Conservation (phyloP, 2,797 vertebrate species). For the Clarias platycephalus region DNA sequence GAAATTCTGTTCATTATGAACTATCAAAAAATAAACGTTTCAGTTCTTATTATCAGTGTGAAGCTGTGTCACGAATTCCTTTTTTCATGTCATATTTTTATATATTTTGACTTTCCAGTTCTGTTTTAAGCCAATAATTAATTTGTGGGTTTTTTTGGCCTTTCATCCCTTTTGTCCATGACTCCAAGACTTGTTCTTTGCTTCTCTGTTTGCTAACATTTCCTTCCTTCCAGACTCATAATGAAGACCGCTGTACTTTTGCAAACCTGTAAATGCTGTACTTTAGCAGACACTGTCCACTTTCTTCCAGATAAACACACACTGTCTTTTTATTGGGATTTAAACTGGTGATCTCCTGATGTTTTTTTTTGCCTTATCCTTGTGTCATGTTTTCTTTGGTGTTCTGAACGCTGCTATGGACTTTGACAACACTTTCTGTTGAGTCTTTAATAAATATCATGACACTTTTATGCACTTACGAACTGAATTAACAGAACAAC, state of each 20-base stretch:
- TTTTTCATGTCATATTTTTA: not conserved
- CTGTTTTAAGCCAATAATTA: not conserved
- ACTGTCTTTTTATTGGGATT: not conserved
- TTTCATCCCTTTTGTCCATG: too few relatives aligned
- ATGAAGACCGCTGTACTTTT: not conserved
- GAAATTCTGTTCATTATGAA: not conserved
- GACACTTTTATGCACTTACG: not conserved
- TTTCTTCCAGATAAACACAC: not conserved
- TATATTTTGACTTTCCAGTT: not conserved
- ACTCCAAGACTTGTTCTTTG: not conserved
- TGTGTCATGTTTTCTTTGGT: not conserved
- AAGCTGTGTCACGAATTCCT: not conserved
- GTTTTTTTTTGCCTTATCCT: not conserved
- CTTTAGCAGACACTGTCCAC: not conserved
- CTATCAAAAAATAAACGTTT: not conserved
- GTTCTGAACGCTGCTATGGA: not conserved
- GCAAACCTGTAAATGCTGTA: not conserved
- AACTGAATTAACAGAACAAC: not conserved
- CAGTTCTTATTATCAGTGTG: not conserved
- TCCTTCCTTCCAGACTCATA: not conserved
- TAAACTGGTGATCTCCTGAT: not conserved
- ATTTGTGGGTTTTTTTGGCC: not conserved
- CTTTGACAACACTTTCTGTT: not conserved
- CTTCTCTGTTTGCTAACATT: not conserved
- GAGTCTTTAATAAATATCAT: not conserved